Evolutionary conservation across 2,797 vertebrate species (phyloP).

Genomic region (Simalia tracyae): DNA sequence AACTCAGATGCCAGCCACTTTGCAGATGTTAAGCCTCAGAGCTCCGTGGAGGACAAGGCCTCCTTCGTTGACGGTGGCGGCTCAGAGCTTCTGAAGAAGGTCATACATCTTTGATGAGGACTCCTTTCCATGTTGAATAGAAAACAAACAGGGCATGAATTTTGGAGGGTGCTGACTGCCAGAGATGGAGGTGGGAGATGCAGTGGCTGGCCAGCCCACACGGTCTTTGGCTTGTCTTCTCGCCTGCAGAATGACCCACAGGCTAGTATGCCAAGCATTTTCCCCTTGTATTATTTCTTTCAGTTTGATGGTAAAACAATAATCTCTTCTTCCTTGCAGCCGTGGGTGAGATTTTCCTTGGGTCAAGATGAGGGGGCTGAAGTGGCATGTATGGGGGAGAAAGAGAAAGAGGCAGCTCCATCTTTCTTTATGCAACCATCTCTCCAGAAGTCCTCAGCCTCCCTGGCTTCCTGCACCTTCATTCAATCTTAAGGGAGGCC

Average conservation of each 20-base stretch:
- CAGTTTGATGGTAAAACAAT: background rate
- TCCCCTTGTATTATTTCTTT: background rate
- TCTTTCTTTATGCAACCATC: background rate
- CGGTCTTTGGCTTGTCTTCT: background rate
- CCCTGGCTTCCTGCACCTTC: background rate
- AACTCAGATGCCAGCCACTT: background rate
- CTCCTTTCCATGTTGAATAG: fast-evolving
- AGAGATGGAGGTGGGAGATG: background rate
- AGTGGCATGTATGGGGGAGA: background rate
- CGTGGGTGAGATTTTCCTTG: background rate
- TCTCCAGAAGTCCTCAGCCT: background rate
- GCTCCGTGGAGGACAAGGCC: background rate
- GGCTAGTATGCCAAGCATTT: background rate
- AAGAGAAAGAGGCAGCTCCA: background rate
- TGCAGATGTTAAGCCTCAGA: background rate
- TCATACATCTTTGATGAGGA: conserved; percentile 28
- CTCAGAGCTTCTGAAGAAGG: conserved; percentile 15
- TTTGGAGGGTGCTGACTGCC: background rate
- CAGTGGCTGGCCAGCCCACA: background rate
- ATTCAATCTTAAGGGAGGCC: background rate
- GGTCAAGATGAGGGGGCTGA: background rate
- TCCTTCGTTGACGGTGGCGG: background rate
- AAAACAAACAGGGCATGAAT: background rate
- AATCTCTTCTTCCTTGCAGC: background rate
- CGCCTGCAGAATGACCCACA: background rate